A percentile compares a stretch with the other conserved stretches of the same genome.
phyloP scores from a whole-genome alignment of 2,113 vertebrate species.

The Setophaga coronata region DNA sequence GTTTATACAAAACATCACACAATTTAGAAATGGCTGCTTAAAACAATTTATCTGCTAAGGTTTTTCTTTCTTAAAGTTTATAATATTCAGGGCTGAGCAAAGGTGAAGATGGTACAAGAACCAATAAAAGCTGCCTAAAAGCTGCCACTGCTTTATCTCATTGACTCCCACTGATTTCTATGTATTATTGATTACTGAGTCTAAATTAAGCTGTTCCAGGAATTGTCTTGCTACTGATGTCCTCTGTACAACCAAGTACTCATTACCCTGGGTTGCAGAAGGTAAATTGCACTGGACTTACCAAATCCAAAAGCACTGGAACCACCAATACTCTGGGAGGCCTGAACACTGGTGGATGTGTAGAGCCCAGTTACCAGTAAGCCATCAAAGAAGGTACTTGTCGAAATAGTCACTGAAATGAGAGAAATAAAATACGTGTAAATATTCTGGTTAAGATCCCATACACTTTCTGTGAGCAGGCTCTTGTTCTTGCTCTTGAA shows the following conservation, averaged over 20 bases:
- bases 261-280: background rate
- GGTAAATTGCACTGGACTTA: conserved; percentile 73
- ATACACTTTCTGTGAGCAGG: background rate
- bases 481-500: background rate
- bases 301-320: conserved; percentile 93
- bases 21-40: background rate
- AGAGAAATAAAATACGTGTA: background rate
- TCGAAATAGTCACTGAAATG: conserved; percentile 92
- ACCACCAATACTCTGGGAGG: conserved; percentile 88
- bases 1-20: background rate
- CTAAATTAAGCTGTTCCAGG: background rate
- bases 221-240: background rate
- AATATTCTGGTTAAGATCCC: background rate
- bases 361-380: conserved; percentile 96
- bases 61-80: background rate
- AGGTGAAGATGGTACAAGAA: background rate
- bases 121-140: background rate
- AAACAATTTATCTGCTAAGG: background rate
- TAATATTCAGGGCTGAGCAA: background rate
- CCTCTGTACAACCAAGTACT: background rate
- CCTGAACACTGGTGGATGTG: conserved; percentile 91
- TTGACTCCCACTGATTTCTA: background rate
- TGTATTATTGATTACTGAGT: background rate
- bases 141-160: background rate
- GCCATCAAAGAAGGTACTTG: conserved; percentile 95